These are phyloP conservation scores for Sebastes steindachneri DNA, from an alignment of 2,797 vertebrate genomes.

Conservation along the genomic window DNA sequence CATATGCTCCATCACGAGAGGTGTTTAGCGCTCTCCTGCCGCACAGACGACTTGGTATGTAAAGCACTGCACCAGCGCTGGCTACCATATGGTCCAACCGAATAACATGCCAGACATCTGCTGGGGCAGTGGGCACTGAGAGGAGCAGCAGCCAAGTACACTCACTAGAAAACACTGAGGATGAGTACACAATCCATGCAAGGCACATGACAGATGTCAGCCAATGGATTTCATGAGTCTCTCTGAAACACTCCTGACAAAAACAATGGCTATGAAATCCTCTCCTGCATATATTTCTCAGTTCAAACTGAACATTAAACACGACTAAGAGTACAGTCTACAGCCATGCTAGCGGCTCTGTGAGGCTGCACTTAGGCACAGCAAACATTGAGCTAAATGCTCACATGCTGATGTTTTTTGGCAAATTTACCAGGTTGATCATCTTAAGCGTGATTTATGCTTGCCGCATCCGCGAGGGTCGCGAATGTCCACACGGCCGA, in stretches of 20 bases:
- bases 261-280: background rate
- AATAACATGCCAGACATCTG: conserved; percentile 70
- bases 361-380: too few species aligned
- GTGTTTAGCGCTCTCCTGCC: conserved; percentile 26
- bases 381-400: too few species aligned
- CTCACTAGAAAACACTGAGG: conserved; percentile 28
- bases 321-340: too few species aligned
- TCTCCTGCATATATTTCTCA: too few species aligned
- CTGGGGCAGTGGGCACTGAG: conserved; percentile 37
- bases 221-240: conserved; percentile 3
- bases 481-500: too few species aligned
- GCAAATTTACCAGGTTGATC: too few species aligned
- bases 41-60: conserved; percentile 43
- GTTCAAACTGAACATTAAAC: too few species aligned
- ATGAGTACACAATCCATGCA: conserved; percentile 30
- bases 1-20: conserved; percentile 30
- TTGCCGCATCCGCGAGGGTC: too few species aligned
- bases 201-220: conserved; percentile 31
- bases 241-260: conserved; percentile 11
- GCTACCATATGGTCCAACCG: conserved; percentile 57
- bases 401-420: too few species aligned
- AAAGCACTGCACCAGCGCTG: conserved; percentile 50
- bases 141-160: conserved; percentile 35
- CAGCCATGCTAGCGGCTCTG: too few species aligned
- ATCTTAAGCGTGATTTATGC: too few species aligned